Evolutionary conservation across 1,140 invertebrate genomes (phyloP).

Genomic region (Brevipalpus yothersi): DNA sequence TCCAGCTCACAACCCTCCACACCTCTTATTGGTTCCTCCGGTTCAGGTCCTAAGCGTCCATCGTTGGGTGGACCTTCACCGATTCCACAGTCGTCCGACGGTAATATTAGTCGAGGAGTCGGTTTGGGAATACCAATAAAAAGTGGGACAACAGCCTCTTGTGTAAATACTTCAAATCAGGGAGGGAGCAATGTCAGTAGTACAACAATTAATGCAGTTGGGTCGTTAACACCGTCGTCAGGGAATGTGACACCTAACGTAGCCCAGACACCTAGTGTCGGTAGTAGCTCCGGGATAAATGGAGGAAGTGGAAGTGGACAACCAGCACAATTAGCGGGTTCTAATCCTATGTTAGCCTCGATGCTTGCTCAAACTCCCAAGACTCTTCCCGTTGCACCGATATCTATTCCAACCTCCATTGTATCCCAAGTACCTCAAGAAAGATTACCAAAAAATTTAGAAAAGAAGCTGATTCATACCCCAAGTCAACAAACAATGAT

Average conservation of each 20-base stretch:
- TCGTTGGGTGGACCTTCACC: neutral
- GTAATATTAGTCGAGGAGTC: neutral
- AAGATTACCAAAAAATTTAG: slow-evolving; percentile 15
- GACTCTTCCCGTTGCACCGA: slow-evolving; percentile 12
- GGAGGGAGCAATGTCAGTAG: neutral
- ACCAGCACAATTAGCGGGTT: slow-evolving; percentile 11
- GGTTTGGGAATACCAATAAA: neutral
- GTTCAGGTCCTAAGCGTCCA: neutral
- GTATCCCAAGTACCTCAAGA: slow-evolving; percentile 15
- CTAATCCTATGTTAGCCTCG: slow-evolving; percentile 16
- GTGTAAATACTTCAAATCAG: neutral
- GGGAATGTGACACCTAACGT: neutral
- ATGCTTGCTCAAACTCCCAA: slow-evolving; percentile 15
- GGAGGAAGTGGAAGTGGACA: neutral
- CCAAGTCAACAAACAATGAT: neutral
- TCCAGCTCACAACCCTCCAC: neutral
- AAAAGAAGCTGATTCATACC: slow-evolving; percentile 15
- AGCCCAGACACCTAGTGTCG: neutral
- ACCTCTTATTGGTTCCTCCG: neutral
- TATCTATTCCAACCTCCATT: slow-evolving; percentile 13
- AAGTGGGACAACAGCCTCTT: neutral
- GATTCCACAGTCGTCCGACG: neutral
- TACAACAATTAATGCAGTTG: neutral
- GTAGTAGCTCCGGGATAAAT: neutral
- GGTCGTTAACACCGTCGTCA: neutral